A percentile compares a stretch with the other conserved stretches of the same genome.
These are phyloP conservation scores for Ancistrus triradiatus DNA, from an alignment of 2,113 vertebrate species.

Conservation along the genomic window DNA sequence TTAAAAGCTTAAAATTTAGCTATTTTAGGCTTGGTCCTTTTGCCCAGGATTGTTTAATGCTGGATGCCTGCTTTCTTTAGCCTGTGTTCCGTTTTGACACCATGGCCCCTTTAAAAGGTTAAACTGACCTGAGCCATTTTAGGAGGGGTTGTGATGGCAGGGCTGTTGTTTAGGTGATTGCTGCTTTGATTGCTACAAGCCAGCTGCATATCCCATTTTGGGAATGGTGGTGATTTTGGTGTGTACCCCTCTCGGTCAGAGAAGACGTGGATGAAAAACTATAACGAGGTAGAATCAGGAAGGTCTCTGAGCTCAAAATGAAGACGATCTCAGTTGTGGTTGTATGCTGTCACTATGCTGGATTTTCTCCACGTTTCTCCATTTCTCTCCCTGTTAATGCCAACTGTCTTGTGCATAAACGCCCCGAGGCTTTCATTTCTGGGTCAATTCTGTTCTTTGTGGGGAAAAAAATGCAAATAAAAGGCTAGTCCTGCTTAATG, in stretches of 20 bases:
- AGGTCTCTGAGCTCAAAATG: no score
- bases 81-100: slow-evolving; percentile 34
- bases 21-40: no score
- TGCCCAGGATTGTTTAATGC: no score
- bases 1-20: no score
- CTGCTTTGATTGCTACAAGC: slow-evolving; percentile 45
- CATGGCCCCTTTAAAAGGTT: slow-evolving; percentile 42
- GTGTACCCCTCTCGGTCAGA: slow-evolving; percentile 17
- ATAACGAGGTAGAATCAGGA: not conserved
- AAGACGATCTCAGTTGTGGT: no score
- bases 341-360: no score
- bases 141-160: not conserved
- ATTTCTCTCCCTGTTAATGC: not conserved
- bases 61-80: slow-evolving; percentile 2
- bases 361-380: no score
- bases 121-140: slow-evolving; percentile 30
- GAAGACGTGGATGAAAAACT: slow-evolving; percentile 30
- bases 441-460: not conserved
- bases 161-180: slow-evolving; percentile 39
- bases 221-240: slow-evolving; percentile 18
- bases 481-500: slow-evolving; percentile 2
- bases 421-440: not conserved
- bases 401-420: no score
- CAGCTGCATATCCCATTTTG: slow-evolving; percentile 31
- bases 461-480: slow-evolving; percentile 10